Base-by-base conservation (phyloP, 2,888 invertebrate genomes). In the Tachystola acroxantha region DNA sequence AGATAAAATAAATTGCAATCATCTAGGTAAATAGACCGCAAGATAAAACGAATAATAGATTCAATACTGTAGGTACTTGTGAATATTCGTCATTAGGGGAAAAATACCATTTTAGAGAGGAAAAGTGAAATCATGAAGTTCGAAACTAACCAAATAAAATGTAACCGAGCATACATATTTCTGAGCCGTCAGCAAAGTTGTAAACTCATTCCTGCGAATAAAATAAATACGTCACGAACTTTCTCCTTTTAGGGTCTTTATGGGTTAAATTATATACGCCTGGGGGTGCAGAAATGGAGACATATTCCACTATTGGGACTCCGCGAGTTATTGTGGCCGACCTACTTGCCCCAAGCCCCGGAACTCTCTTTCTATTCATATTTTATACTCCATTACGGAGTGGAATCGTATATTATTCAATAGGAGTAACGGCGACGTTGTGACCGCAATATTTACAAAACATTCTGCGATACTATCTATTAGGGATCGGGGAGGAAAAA, bases 231-330 rank as follows among this genome's bases (percentile, higher is more conserved):
- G 64, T 65, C 62, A 50, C 64, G 65, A 78, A 80, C 66, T 79
- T 80, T 75, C 63, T 66, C 70, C 70, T 72, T 72, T 71, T 65
- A 65, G 71, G 72, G 65, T 73, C 74, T 81, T 81, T 77, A 78
- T 69, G 66, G 67, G 73, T 67, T 73, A 78, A 85, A 84, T 81
- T 81, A 84, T 85, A 77, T 74, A 69, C 80, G 65, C 76, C 51
- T 43, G 62, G 80, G 77, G 78, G 62, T 65, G 64, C 58, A 70
- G 70, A 75, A 82, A 84, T 85, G 74, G 82, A 82, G 81, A 86
- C 78, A 72, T 73, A 85, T 73, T 60, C 70, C 55, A 69, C 85
- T 70, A 66, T 62, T 46, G 85, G 82, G 85, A 82, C 64, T 44
- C 42, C 33, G 46, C 48, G 69, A 78, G 77, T 73, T 77, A 75